These are phyloP conservation scores for Lates calcarifer DNA, from an alignment of 2,113 vertebrate species.

Conservation along the genomic window DNA sequence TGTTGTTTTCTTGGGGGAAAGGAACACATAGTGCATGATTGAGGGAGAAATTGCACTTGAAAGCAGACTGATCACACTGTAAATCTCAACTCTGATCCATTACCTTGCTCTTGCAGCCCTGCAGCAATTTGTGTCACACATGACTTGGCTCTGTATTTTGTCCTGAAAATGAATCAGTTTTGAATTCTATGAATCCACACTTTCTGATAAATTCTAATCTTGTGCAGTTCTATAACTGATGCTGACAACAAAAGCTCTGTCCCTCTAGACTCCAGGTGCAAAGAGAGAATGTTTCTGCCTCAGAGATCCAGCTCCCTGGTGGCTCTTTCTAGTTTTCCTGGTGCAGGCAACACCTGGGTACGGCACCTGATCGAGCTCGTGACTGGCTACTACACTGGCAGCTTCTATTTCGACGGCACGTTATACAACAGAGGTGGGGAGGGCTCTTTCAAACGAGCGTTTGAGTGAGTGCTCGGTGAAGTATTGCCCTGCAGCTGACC, in stretches of 20 bases:
- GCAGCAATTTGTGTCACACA: slow-evolving; percentile 7
- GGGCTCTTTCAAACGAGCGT: neutral
- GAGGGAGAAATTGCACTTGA: slow-evolving; percentile 29
- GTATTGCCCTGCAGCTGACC: slow-evolving; percentile 5
- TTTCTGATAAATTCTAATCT: neutral
- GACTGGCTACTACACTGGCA: slow-evolving; percentile 96
- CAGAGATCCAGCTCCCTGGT: slow-evolving; percentile 91
- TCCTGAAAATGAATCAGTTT: slow-evolving; percentile 5
- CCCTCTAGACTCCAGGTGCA: slow-evolving; percentile 92
- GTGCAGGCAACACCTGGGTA: slow-evolving; percentile 96
- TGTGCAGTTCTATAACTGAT: slow-evolving; percentile 8
- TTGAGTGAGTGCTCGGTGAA: slow-evolving; percentile 6
- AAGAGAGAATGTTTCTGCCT: slow-evolving; percentile 91
- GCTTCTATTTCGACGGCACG: slow-evolving; percentile 96
- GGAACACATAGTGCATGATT: slow-evolving; percentile 2
- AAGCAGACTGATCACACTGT: slow-evolving; percentile 2
- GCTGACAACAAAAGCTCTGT: slow-evolving; percentile 17
- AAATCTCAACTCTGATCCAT: slow-evolving; percentile 8
- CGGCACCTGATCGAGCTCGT: slow-evolving; percentile 95
- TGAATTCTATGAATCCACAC: neutral
- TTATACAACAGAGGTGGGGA: slow-evolving; percentile 94
- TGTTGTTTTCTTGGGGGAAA: neutral
- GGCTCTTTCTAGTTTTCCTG: slow-evolving; percentile 95
- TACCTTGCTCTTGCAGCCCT: slow-evolving; percentile 3
- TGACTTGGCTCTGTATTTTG: neutral